phyloP scores from a whole-genome alignment of 2,797 vertebrate species.

The Sphaeramia orbicularis region DNA sequence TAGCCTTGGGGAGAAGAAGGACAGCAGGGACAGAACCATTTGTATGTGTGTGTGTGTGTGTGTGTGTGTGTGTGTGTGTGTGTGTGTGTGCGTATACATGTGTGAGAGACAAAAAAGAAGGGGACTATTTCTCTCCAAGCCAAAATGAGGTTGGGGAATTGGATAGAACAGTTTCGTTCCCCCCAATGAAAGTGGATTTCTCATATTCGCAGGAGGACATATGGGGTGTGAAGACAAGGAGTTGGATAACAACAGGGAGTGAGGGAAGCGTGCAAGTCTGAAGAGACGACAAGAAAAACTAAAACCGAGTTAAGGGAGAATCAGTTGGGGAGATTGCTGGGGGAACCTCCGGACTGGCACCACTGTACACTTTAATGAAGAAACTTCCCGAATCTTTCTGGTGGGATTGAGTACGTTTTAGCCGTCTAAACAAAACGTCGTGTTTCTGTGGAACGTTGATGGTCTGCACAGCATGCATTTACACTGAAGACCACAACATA shows the following conservation, averaged over 20 bases:
- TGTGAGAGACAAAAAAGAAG: slow-evolving; percentile 54
- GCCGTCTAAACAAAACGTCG: slow-evolving; percentile 36
- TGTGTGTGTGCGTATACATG: slow-evolving; percentile 8
- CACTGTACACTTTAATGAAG: slow-evolving; percentile 50
- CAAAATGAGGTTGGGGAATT: slow-evolving; percentile 82
- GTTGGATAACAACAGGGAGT: slow-evolving; percentile 36
- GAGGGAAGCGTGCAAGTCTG: slow-evolving; percentile 27
- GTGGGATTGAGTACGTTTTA: slow-evolving; percentile 26
- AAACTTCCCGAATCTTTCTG: slow-evolving; percentile 50
- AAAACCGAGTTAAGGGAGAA: slow-evolving; percentile 46
- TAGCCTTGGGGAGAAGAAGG: slow-evolving; percentile 66
- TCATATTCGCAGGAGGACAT: slow-evolving; percentile 63
- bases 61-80: slow-evolving; percentile 20
- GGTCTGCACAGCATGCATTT: slow-evolving; percentile 37
- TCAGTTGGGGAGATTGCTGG: slow-evolving; percentile 52
- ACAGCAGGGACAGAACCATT: slow-evolving; percentile 51
- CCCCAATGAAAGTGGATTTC: slow-evolving; percentile 61
- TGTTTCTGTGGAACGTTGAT: slow-evolving; percentile 49
- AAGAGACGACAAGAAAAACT: slow-evolving; percentile 52
- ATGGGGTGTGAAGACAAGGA: slow-evolving; percentile 64
- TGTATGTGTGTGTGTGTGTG: slow-evolving; percentile 25
- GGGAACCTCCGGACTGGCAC: slow-evolving; percentile 36
- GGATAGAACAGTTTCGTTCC: slow-evolving; percentile 64
- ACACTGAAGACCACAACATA: slow-evolving; percentile 45
- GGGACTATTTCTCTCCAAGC: slow-evolving; percentile 68